A percentile compares a stretch with the other conserved stretches of the same genome.
phyloP scores from a whole-genome alignment of 2,888 invertebrate species.

The Mycalesis mineus region DNA sequence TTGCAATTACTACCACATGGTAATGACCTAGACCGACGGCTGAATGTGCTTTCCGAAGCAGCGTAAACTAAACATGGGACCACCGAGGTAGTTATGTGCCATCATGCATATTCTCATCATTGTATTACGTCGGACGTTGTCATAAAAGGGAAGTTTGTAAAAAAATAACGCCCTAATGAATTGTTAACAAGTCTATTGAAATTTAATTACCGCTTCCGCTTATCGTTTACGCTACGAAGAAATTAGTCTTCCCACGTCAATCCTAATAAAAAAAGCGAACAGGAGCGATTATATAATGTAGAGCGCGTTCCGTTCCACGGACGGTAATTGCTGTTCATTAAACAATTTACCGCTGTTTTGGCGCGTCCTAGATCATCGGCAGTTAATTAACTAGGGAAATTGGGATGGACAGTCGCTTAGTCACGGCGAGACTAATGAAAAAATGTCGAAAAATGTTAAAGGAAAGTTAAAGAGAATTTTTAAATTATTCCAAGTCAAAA shows the following conservation, averaged over 20 bases:
- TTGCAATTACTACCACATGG: no score
- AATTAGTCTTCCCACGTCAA: slow-evolving; percentile 59
- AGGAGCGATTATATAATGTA: slow-evolving; percentile 58
- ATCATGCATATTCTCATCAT: no score
- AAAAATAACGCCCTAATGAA: no score
- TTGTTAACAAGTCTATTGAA: background rate
- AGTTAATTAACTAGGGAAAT: slow-evolving; percentile 30
- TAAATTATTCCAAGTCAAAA: no score
- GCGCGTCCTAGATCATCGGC: slow-evolving; percentile 29
- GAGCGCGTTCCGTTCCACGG: slow-evolving; percentile 45
- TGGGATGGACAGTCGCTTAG: slow-evolving; percentile 14
- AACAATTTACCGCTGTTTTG: slow-evolving; percentile 59
- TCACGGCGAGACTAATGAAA: background rate
- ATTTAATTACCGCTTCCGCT: slow-evolving; percentile 29
- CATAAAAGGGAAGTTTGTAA: no score
- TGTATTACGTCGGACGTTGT: no score
- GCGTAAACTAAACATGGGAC: no score
- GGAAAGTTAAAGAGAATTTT: background rate
- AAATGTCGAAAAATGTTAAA: background rate
- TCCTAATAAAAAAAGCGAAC: slow-evolving; percentile 64
- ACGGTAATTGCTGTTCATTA: slow-evolving; percentile 66
- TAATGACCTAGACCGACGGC: no score
- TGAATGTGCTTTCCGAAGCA: no score
- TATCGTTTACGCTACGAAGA: slow-evolving; percentile 21
- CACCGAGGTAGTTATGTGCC: no score